Evolutionary conservation across 1,140 invertebrate species (phyloP), one percentile per base, ranked within the genome.

Genomic region (Drosophila repletoides): DNA sequence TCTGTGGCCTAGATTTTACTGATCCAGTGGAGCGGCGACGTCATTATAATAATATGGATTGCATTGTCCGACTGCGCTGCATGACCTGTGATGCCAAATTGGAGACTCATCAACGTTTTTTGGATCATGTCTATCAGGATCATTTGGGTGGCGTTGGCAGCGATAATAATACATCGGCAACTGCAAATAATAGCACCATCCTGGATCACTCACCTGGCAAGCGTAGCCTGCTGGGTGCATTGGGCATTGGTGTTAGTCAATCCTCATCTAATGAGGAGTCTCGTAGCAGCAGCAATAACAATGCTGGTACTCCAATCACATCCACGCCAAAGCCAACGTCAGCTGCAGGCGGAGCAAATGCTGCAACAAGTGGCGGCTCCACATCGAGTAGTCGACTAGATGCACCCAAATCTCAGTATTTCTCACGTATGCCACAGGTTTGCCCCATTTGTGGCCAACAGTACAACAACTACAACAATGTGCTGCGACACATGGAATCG

Each of bases 391-490:
- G 36, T 21, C 15, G 46, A 4, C 12, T 43, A 0, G 48, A 76
- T 26, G 55, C 76, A 3, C 83, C 76, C 24, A 89, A 89, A 26
- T 76, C 88, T 4, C 88, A 89, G 64, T 89, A 89, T 67, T 89
- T 89, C 15, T 88, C 81, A 21, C 81, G 89, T 2, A 86, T 89
- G 83, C 89, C 89, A 0, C 89, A 90, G 48, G 89, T 88, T 1
- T 90, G 89, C 19, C 88, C 86, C 1, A 90, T 90, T 22, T 90
- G 89, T 52, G 84, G 88, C 0, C 88, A 90, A 38, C 88, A 90
- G 45, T 90, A 90, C 46, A 90, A 90, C 29, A 90, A 90, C 55
- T 90, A 90, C 38, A 90, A 90, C 51, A 90, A 90, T 45, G 89
- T 90, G 22, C 55, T 90, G 43, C 74, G 89, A 0, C 89, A 90